phyloP scores from a whole-genome alignment of 2,113 vertebrate genomes.

The Bos taurus region DNA sequence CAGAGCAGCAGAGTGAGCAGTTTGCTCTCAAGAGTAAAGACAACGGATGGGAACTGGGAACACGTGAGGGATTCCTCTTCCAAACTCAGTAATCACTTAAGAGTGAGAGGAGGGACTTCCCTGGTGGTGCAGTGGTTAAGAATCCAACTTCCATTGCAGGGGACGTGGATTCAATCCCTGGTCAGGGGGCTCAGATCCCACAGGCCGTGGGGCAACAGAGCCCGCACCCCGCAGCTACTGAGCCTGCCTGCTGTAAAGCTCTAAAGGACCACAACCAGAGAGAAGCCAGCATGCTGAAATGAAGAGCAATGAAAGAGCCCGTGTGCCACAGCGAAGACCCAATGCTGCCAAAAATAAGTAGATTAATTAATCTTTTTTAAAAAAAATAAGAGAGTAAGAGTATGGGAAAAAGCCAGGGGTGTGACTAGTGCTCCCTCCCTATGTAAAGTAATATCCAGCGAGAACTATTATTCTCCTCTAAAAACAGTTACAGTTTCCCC shows the following conservation, averaged over 20 bases:
- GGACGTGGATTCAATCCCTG: not conserved
- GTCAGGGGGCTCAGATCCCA: not conserved
- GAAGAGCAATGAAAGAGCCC: not conserved
- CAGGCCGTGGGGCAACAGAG: not conserved
- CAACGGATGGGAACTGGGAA: not conserved
- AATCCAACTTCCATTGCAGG: not conserved
- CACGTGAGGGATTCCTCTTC: not conserved
- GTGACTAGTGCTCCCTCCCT: not conserved
- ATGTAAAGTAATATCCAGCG: not conserved
- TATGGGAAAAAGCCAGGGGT: not conserved
- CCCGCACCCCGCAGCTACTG: accelerated
- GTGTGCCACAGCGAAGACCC: not conserved
- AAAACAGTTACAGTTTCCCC: not conserved
- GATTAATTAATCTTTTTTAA: not conserved
- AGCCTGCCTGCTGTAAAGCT: not conserved
- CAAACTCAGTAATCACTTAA: not conserved
- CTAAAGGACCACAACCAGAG: not conserved
- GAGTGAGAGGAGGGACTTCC: not conserved
- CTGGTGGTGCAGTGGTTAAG: not conserved
- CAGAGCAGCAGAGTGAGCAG: no score
- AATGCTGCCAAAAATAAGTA: not conserved
- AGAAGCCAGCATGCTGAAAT: not conserved
- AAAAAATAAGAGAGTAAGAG: not conserved
- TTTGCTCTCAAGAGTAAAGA: not conserved
- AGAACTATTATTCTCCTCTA: not conserved